Evolutionary conservation across 2,888 invertebrate species (phyloP).

Genomic region (Sesia bembeciformis): DNA sequence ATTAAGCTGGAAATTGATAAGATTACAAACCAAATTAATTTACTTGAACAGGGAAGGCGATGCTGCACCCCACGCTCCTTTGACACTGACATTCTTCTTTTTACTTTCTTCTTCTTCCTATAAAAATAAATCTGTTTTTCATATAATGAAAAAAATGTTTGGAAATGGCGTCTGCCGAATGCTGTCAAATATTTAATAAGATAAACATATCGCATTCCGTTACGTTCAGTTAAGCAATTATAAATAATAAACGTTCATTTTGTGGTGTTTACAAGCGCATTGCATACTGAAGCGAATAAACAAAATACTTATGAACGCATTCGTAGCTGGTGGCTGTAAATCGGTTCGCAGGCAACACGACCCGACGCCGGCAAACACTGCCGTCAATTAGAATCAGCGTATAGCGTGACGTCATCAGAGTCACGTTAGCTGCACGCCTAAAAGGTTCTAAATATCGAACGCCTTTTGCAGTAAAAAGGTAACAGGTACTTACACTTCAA

Average conservation of each 20-base stretch:
- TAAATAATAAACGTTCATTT: background rate
- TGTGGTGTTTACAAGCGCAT: slow-evolving; percentile 1
- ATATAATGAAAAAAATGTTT: too few relatives aligned
- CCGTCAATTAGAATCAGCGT: slow-evolving; percentile 51
- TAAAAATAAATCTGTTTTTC: too few relatives aligned
- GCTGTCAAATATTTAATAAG: too few relatives aligned
- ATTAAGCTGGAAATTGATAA: too few relatives aligned
- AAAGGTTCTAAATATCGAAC: background rate
- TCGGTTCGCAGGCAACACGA: slow-evolving; percentile 20
- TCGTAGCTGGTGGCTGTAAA: slow-evolving; percentile 18
- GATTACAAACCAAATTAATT: too few relatives aligned
- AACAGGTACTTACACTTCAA: too few relatives aligned
- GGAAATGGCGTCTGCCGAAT: too few relatives aligned
- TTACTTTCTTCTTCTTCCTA: too few relatives aligned
- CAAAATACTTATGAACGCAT: slow-evolving; percentile 29
- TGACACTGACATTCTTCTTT: too few relatives aligned
- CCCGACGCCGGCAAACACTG: slow-evolving; percentile 45
- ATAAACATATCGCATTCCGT: too few relatives aligned
- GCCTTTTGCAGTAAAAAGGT: background rate
- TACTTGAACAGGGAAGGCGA: too few relatives aligned
- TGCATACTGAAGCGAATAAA: slow-evolving; percentile 16
- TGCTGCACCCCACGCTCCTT: too few relatives aligned
- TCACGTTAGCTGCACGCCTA: slow-evolving; percentile 2
- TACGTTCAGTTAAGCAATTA: background rate
- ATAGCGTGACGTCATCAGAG: slow-evolving; percentile 31